Evolutionary conservation across 2,113 vertebrate genomes (phyloP), one percentile per base, ranked within the genome.

Genomic region (Apodemus speciosus): DNA sequence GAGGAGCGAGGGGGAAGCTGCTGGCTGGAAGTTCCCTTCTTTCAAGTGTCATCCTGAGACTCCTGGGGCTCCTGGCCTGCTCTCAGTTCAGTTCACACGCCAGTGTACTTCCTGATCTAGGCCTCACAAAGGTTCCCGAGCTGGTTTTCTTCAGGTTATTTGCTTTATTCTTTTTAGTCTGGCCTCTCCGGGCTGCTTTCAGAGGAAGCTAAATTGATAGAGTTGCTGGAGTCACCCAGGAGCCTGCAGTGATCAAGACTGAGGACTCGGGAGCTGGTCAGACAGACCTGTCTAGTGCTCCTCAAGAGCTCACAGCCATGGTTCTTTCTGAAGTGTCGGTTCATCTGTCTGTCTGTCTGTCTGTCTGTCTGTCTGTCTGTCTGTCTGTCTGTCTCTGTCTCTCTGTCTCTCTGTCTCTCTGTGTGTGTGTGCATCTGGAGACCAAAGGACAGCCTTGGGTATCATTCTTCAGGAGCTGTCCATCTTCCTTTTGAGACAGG

Each of bases 181-280:
- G n/a, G 64, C 43, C 38, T 94, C 14, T 71, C 32, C 30, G 5
- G 21, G 21, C 2, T 40, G 35, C 32, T 95, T 89, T 76, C 80
- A 66, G 9, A 60, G 32, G 38, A 32, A 62, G 56, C 18, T 13
- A n/a, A 40, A 16, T 30, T n/a, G 38, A 35, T n/a, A 43, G 46
- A 4, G 23, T 49, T 53, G 4, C 20, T 21, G 18, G n/a, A 51
- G 21, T 21, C 9, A 3, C 18, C 25, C 76, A 25, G 38, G 20
- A 0, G 2, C 4, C 8, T 40, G 38, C 14, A 0, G 15, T 7
- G 14, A 23, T 14, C 20, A 43, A 76, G 43, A 14, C 16, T 13
- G 0, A 1, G 46, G 53, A 8, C 1, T 21, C 64, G 0, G 23
- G 16, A 46, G 27, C 51, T 9, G 1, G 6, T 5, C 2, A 6